Evolutionary conservation across 2,888 invertebrate species (phyloP).

Genomic region (Nemotelus pantherinus): DNA sequence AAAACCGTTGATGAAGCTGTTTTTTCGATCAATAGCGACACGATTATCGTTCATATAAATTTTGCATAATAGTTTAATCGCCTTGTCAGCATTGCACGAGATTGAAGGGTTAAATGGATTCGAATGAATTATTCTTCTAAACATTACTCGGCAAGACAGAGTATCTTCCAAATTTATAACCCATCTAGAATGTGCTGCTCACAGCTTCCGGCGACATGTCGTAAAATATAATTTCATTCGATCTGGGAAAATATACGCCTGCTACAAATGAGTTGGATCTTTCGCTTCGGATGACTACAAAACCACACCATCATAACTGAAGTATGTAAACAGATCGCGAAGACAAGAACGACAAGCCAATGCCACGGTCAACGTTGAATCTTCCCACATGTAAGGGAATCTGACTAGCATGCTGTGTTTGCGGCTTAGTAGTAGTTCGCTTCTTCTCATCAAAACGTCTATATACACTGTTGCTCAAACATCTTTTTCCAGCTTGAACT

Average conservation of each 20-base stretch:
- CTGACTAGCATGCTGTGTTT: not conserved
- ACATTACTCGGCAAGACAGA: too few species aligned
- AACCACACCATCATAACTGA: slow-evolving; percentile 30
- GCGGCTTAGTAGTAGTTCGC: too few species aligned
- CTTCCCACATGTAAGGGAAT: slow-evolving; percentile 17
- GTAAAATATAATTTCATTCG: slow-evolving; percentile 19
- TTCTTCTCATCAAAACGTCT: too few species aligned
- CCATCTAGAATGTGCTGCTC: slow-evolving; percentile 3
- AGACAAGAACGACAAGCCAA: slow-evolving; percentile 7
- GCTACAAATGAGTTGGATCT: not conserved
- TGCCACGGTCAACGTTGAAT: slow-evolving; percentile 17
- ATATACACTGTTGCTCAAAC: too few species aligned
- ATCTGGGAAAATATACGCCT: not conserved
- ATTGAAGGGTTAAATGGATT: too few species aligned
- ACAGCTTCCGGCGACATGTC: slow-evolving; percentile 26
- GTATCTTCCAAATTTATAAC: slow-evolving; percentile 25
- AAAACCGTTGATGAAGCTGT: too few species aligned
- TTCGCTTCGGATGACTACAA: slow-evolving; percentile 4
- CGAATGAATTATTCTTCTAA: too few species aligned
- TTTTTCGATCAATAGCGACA: too few species aligned
- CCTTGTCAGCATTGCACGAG: too few species aligned
- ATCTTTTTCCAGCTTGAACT: too few species aligned
- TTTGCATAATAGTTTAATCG: too few species aligned
- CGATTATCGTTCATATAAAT: too few species aligned
- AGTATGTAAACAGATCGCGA: slow-evolving; percentile 34